A percentile compares a stretch with the other conserved stretches of the same genome.
Conservation (phyloP, 2,888 invertebrate species). For the Gasteruption jaculator region DNA sequence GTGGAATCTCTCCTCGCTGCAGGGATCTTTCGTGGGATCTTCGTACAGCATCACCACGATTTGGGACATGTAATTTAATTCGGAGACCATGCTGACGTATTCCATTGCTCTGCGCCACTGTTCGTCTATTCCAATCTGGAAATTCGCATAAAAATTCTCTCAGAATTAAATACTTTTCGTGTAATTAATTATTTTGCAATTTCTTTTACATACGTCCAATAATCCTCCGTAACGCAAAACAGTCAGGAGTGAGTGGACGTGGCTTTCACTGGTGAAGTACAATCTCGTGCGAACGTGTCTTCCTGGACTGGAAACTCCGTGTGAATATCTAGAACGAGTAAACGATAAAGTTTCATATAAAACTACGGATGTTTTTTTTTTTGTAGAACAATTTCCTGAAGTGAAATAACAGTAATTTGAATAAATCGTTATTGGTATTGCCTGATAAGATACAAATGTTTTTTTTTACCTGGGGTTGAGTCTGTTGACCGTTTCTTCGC, state of each 20-base stretch:
- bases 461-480: constrained; percentile 77
- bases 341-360: no score
- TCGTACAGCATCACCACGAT: constrained; percentile 98
- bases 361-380: no score
- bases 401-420: constrained; percentile 10
- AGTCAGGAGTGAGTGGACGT: constrained; percentile 96
- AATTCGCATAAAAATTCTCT: constrained; percentile 10
- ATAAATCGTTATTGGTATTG: constrained; percentile 11
- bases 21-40: constrained; percentile 93
- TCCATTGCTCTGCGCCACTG: constrained; percentile 99
- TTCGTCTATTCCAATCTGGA: constrained; percentile 76
- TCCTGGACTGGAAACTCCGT: constrained; percentile 96
- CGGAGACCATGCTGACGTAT: constrained; percentile 95
- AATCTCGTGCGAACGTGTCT: constrained; percentile 97
- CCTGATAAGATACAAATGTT: background rate
- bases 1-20: constrained; percentile 91
- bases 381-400: no score
- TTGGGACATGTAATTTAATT: constrained; percentile 99
- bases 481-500: constrained; percentile 91
- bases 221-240: constrained; percentile 90
- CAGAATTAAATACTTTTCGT: background rate
- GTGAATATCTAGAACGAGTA: constrained; percentile 73
- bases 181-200: background rate
- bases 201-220: constrained; percentile 64
- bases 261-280: constrained; percentile 99